Evolutionary conservation across 1,140 invertebrate species (phyloP).

Genomic region (Scaptodrosophila lebanonensis): DNA sequence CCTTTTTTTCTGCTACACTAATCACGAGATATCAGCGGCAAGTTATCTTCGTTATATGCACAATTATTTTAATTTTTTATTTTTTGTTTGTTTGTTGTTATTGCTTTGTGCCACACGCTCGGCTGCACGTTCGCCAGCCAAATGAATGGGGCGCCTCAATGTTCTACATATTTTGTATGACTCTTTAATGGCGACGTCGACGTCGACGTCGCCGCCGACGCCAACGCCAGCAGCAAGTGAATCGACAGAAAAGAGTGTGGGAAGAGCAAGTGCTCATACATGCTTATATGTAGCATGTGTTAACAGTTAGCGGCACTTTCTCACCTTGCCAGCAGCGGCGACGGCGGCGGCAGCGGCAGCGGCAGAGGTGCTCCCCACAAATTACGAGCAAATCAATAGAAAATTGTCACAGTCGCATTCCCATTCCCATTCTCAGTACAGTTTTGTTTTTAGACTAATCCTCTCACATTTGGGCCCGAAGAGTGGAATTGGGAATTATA

Average conservation of each 20-base stretch:
- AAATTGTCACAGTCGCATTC: no score
- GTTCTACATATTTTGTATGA: conserved; percentile 56
- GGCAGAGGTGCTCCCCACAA: no score
- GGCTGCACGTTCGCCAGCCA: conserved; percentile 46
- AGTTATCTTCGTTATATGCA: conserved; percentile 45
- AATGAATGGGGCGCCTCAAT: conserved; percentile 52
- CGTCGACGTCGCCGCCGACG: conserved; percentile 1
- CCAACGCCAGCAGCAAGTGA: background rate
- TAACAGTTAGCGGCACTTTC: background rate
- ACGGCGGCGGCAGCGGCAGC: conserved; percentile 5
- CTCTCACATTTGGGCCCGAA: no score
- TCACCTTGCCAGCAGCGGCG: background rate
- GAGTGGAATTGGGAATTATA: no score
- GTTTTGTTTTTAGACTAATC: background rate
- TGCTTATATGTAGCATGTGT: no score
- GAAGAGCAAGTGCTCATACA: background rate
- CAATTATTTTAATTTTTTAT: conserved; percentile 42
- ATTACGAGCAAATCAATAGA: no score
- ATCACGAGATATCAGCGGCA: conserved; percentile 58
- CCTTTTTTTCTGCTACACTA: conserved; percentile 40
- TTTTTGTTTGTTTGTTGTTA: conserved; percentile 5
- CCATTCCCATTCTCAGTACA: conserved; percentile 24
- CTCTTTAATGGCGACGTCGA: no score
- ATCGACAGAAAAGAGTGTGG: no score
- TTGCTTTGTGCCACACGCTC: conserved; percentile 36